phyloP scores from a whole-genome alignment of 2,797 vertebrate genomes.

The Betta splendens region DNA sequence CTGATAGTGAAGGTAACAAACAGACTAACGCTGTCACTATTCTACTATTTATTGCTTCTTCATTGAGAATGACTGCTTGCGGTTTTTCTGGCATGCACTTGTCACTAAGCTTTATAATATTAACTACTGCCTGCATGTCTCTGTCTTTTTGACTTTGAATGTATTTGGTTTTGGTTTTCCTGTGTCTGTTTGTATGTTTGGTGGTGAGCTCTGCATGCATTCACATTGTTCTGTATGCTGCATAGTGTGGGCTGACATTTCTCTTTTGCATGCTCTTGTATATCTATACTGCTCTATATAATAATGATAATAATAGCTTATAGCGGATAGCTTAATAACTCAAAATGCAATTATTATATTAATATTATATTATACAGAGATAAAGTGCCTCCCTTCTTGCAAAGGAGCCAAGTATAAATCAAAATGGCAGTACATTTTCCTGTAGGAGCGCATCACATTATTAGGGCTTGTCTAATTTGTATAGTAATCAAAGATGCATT shows the following conservation, averaged over 20 bases:
- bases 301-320: constrained; percentile 10
- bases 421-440: constrained; percentile 5
- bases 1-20: constrained; percentile 98
- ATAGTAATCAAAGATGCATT: constrained; percentile 6
- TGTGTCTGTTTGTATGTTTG: constrained; percentile 28
- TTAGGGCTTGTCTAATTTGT: constrained; percentile 14
- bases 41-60: constrained; percentile 73
- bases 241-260: constrained; percentile 59
- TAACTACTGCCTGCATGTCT: constrained; percentile 55
- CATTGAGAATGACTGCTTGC: constrained; percentile 70
- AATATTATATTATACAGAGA: constrained; percentile 20
- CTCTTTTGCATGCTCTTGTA: constrained; percentile 61
- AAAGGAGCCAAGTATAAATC: constrained; percentile 12
- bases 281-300: too few species aligned
- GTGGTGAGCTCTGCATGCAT: constrained; percentile 48
- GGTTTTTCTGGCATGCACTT: constrained; percentile 82
- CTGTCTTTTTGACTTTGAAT: constrained; percentile 25
- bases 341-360: constrained; percentile 8
- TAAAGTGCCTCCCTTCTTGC: constrained; percentile 58
- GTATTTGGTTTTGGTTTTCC: constrained; percentile 32
- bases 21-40: constrained; percentile 64
- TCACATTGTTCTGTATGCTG: constrained; percentile 30
- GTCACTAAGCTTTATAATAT: constrained; percentile 19
- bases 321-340: too few species aligned
- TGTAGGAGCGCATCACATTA: too few species aligned